Percentiles rank a stretch among this genome's conserved stretches.
These are phyloP conservation scores for Tetragnatha versicolor DNA, from an alignment of 1,140 invertebrate species.

Conservation along the genomic window DNA sequence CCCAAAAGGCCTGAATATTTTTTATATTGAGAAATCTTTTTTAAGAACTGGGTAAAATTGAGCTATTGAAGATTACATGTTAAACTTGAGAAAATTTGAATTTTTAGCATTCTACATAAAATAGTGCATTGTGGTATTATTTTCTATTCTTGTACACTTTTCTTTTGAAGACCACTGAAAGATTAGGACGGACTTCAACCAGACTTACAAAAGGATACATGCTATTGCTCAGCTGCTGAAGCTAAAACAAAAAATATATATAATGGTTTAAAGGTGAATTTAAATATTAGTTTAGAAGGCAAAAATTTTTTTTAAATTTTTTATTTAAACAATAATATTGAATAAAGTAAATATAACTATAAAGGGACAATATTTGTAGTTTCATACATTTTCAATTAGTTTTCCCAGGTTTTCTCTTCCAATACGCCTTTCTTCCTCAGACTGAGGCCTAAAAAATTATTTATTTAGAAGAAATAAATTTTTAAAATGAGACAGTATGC, in stretches of 20 bases:
- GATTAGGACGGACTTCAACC: not conserved
- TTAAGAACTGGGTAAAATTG: too few species aligned
- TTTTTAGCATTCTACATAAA: too few species aligned
- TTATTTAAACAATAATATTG: not conserved
- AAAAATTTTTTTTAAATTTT: not conserved
- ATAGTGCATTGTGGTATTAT: too few species aligned
- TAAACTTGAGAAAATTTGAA: too few species aligned
- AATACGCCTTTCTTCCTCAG: conserved; percentile 50
- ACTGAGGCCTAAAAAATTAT: conserved; percentile 21
- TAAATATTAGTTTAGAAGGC: not conserved
- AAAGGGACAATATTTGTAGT: not conserved
- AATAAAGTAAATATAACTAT: not conserved
- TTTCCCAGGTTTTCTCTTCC: conserved; percentile 58
- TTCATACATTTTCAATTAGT: conserved; percentile 57
- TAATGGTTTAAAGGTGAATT: not conserved
- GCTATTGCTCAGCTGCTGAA: conserved; percentile 38
- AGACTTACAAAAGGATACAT: conserved; percentile 36
- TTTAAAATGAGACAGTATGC: not conserved
- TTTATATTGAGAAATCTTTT: too few species aligned
- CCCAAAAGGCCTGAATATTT: too few species aligned
- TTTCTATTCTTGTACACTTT: too few species aligned
- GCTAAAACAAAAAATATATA: conserved; percentile 20
- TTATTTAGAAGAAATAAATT: not conserved
- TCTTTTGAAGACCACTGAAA: too few species aligned
- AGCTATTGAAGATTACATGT: too few species aligned